Evolutionary conservation across 2,888 invertebrate genomes (phyloP).

Genomic region (Synergus itoensis): DNA sequence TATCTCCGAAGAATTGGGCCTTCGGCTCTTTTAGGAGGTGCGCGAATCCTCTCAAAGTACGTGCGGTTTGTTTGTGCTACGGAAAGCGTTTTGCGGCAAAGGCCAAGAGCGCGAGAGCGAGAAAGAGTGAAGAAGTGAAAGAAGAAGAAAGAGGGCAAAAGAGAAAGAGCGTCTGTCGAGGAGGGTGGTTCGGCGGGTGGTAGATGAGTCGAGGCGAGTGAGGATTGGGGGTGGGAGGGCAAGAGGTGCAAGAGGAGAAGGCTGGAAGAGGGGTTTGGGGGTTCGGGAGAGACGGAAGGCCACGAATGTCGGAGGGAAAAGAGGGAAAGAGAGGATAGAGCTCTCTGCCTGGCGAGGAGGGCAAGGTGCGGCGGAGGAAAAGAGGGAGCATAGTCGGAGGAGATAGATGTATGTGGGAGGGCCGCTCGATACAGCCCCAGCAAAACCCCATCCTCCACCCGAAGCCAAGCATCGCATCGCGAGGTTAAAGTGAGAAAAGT

Average conservation of each 20-base stretch:
- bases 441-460: slow-evolving; percentile 72
- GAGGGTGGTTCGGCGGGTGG: slow-evolving; percentile 58
- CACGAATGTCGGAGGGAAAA: slow-evolving; percentile 75
- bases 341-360: slow-evolving; percentile 53
- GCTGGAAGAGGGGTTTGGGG: slow-evolving; percentile 66
- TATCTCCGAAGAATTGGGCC: not conserved
- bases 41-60: slow-evolving; percentile 27
- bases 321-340: slow-evolving; percentile 69
- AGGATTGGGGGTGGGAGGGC: slow-evolving; percentile 54
- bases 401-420: slow-evolving; percentile 78
- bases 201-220: slow-evolving; percentile 67
- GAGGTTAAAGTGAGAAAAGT: slow-evolving; percentile 78
- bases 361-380: slow-evolving; percentile 58
- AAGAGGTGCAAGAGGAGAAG: slow-evolving; percentile 64
- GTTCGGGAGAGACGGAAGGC: slow-evolving; percentile 63
- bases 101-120: slow-evolving; percentile 50
- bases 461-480: slow-evolving; percentile 77
- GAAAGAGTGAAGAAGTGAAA: slow-evolving; percentile 54
- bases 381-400: slow-evolving; percentile 70
- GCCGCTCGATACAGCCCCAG: slow-evolving; percentile 78
- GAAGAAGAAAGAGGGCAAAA: slow-evolving; percentile 53
- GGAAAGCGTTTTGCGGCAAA: slow-evolving; percentile 63
- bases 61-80: slow-evolving; percentile 55
- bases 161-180: slow-evolving; percentile 48
- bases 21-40: not conserved